Percentiles rank a stretch among this genome's conserved stretches.
Conservation (phyloP, 2,797 vertebrate species). For the Danio aesculapii region DNA sequence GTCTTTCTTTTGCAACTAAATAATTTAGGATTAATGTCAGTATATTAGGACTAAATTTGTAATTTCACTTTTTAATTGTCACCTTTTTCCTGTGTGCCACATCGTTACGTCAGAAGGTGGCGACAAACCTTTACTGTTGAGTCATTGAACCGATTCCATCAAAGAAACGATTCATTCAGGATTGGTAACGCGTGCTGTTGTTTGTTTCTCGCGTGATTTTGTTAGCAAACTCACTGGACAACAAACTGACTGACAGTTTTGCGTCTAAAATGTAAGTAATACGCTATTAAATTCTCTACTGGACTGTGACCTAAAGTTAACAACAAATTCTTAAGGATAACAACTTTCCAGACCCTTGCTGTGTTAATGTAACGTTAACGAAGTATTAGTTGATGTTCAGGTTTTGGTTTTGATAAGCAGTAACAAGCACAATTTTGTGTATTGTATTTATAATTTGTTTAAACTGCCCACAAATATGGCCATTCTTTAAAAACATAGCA, state of each 20-base stretch:
- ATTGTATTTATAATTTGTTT: slow-evolving; percentile 25
- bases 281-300: background rate
- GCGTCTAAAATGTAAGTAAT: background rate
- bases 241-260: background rate
- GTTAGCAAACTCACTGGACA: background rate
- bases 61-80: background rate
- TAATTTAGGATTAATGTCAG: background rate
- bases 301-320: background rate
- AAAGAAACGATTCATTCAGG: background rate
- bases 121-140: background rate
- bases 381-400: background rate
- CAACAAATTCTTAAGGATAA: background rate
- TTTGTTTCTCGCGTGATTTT: background rate
- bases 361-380: background rate
- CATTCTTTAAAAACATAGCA: background rate
- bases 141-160: background rate
- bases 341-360: background rate
- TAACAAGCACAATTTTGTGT: background rate
- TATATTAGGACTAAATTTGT: background rate
- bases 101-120: background rate
- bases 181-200: background rate
- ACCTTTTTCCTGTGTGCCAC: background rate
- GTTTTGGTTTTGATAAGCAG: background rate
- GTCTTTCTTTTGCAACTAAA: too few species aligned
- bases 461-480: slow-evolving; percentile 20